Base-by-base conservation (phyloP, 2,797 vertebrate genomes). In the Chelidonichthys spinosus region DNA sequence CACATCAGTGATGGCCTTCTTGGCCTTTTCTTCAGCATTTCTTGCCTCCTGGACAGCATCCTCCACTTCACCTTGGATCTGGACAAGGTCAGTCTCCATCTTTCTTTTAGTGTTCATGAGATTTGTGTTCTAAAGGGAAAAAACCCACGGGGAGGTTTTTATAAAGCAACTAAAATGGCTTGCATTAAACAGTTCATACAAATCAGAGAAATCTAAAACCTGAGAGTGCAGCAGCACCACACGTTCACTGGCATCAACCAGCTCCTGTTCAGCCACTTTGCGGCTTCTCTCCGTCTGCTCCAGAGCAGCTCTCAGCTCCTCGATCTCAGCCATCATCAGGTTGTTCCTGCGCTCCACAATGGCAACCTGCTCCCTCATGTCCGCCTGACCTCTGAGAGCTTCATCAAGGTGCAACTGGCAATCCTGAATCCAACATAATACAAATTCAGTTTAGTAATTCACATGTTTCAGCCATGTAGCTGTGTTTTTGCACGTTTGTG, bases 1-100 rank as follows among this genome's bases (percentile, higher is more conserved):
- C 79, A 98, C 96, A 67, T 97, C 96, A 47, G 95, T 97, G 81
- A 98, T 96, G 1, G 96, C 96, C 76, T 97, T 97, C 90, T 96
- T 97, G 78, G 96, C 96, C 72, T 97, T 97, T 61, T 97, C 96
- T 76, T 96, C 96, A 37, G 96, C 96, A 36, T 97, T 96, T 73
- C 94, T 94, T 72, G 96, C 93, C 81, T 97, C 96, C 82, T 97
- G 96, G 52, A 96, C 33, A 11, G 92, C 82, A 74, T 96, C 95
- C 42, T 97, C 96, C 6, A 97, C 90, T 85, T 97, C 96, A 10
- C 86, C 94, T 83, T 97, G 96, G 76, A 96, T 82, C 60, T 96
- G 96, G 53, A 89, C 74, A 35, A 97, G 91, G 64, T 97, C 96
- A 33, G 87, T 84, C 69, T 97, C 96, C 85, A 97, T 61, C 84